phyloP scores from a whole-genome alignment of 2,113 vertebrate species.

The Cochlearius cochlearius region DNA sequence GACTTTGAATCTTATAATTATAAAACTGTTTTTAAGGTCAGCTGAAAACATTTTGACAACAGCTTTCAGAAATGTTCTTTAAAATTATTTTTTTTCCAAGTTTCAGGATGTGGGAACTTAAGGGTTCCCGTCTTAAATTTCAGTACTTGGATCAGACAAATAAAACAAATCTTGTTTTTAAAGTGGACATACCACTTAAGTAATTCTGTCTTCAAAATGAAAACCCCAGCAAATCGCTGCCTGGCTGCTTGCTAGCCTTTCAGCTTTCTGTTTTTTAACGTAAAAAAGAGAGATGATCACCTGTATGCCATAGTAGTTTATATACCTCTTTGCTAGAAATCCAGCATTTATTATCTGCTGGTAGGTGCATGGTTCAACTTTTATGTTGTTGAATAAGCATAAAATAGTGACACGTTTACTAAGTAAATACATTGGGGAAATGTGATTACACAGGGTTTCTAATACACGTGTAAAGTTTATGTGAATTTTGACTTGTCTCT shows the following conservation, averaged over 20 bases:
- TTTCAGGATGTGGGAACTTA: not conserved
- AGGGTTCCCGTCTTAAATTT: not conserved
- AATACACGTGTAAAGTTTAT: not conserved
- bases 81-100: not conserved
- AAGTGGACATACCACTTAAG: rapidly evolving
- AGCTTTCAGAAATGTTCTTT: not conserved
- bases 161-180: not conserved
- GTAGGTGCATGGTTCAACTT: not conserved
- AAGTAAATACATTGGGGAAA: not conserved
- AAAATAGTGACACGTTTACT: not conserved
- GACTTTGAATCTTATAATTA: not conserved
- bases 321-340: not conserved
- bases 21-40: not conserved
- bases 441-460: not conserved
- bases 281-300: not conserved
- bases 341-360: not conserved
- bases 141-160: not conserved
- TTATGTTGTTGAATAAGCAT: not conserved
- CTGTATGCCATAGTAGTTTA: not conserved
- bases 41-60: not conserved
- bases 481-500: not conserved
- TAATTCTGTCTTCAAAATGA: not conserved
- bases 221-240: rapidly evolving
- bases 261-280: not conserved
- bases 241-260: not conserved